Base-by-base conservation (phyloP, 2,113 vertebrate genomes). In the Xiphorhynchus elegans region DNA sequence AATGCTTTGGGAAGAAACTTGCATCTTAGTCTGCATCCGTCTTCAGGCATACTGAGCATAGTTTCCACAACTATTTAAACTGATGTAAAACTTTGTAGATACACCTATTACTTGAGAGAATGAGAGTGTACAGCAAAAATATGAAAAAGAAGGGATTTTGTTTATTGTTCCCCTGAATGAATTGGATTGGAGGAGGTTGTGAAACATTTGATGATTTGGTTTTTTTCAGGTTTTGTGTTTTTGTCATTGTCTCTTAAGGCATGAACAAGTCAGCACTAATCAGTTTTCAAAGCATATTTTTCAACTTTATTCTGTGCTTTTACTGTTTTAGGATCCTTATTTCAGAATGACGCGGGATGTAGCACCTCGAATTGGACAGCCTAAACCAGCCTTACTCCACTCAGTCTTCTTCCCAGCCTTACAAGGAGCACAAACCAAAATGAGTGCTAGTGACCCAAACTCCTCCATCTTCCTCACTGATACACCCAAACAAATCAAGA, bases 311-410 rank as follows among this genome's bases (percentile, higher is more conserved):
- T 92, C 55, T 85, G 1, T 77, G 8, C 37, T 88, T 82, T 79
- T 90, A 13, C 40, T 87, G 26, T 91, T 95, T 31, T 93, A 99
- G 99, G 99, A 99, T 46, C 99, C 99, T 5, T 99, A 99, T 96
- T 99, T 99, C 95, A 98, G 99, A 84, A 99, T 99, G 99, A 99
- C 99, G 1, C 98, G 99, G 1, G 99, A 99, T 28, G 99, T 99
- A 2, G 99, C 99, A 37, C 99, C 99, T 18, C 98, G 99, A 84
- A 99, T 99, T 21, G 98, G 98, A 31, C 99, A 98, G 75, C 98
- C 97, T 25, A 99, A 99, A 91, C 99, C 99, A 7, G 99, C 99
- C 37, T 97, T 99, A 93, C 93, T 99, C 63, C 99, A 99, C 96
- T 99, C 99, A 7, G 98, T 98, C 64, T 99, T 99, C 97, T 99